Evolutionary conservation across 2,797 vertebrate species (phyloP), one percentile per base, ranked within the genome.

Genomic region (Acanthornis magna): DNA sequence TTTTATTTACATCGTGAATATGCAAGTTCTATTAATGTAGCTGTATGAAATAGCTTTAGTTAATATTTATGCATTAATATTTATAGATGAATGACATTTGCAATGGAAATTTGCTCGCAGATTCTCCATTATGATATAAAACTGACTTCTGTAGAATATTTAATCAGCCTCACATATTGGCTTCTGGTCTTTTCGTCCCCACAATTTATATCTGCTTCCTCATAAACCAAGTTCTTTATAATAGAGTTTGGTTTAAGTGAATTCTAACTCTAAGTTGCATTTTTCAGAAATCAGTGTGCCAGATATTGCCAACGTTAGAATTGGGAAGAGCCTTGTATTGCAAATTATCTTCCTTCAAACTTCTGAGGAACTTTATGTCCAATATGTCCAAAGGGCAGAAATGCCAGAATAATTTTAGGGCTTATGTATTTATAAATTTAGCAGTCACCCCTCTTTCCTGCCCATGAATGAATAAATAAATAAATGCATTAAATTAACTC

Each of bases 31-130:
- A 72, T 87, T 89, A 92, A 74, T 54, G 54, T 61, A 77, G 40
- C 77, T 65, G 29, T 74, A 30, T 2, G 4, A 89, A 93, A 67
- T 65, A 91, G 57, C 57, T 88, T 38, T 65, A 72, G 78, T 78
- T 91, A 74, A 57, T 89, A 91, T 63, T 88, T 93, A 85, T 83
- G 26, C 62, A 47, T 92, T 93, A 74, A 58, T 96, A 95, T 91
- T 88, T 76, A 91, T 89, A 68, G 84, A 77, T 38, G 83, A 93
- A 58, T 96, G 71, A 77, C 57, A 93, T 95, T 94, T 96, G 75
- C 87, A 89, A 80, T 92, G 93, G 81, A 94, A 93, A 94, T 92
- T 83, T 85, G 32, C 72, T 88, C 89, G 45, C 68, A 88, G 43
- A 61, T 88, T 70, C 58, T 76, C 81, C 38, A 55, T 89, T 95